Conservation (phyloP, 2,797 vertebrate species). For the Trachops cirrhosus region DNA sequence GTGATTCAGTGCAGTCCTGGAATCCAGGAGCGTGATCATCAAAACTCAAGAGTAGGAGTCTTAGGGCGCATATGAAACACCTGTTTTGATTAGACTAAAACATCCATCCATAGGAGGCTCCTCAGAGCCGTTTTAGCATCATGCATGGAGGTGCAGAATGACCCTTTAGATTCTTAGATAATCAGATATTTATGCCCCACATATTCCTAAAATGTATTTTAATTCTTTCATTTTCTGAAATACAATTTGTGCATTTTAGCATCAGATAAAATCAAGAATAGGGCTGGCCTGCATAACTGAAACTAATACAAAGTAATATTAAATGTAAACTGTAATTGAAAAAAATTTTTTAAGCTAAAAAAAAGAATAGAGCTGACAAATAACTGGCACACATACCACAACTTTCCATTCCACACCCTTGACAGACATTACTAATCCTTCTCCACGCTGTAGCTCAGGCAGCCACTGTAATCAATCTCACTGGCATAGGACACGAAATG, state of each 20-base stretch:
- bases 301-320: neutral
- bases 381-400: neutral
- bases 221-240: slow-evolving; percentile 21
- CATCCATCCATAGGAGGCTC: neutral
- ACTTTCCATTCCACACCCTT: neutral
- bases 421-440: neutral
- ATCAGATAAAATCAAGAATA: neutral
- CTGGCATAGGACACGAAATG: neutral
- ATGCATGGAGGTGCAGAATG: neutral
- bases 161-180: neutral
- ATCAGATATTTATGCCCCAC: neutral
- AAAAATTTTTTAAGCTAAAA: neutral
- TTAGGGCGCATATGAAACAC: neutral
- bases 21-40: neutral
- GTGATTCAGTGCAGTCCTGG: neutral
- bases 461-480: neutral
- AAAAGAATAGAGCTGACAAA: neutral
- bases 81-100: neutral
- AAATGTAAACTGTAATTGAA: neutral
- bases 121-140: neutral
- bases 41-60: neutral
- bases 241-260: neutral
- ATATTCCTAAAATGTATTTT: neutral
- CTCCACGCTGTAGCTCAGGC: neutral
- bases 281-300: neutral